Conservation (phyloP, 2,888 invertebrate genomes). For the Folsomia manolachei region DNA sequence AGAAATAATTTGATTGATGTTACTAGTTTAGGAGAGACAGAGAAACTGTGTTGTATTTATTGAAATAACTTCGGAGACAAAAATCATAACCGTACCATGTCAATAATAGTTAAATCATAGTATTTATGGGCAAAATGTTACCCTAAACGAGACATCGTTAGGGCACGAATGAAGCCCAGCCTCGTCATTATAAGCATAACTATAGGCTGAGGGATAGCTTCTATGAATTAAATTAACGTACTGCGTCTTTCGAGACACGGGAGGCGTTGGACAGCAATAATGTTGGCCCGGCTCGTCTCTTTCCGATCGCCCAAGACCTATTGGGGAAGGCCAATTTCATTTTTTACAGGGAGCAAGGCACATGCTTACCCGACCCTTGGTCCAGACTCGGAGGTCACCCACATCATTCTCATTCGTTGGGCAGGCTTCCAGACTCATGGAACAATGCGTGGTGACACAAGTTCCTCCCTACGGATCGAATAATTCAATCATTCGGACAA, state of each 20-base stretch:
- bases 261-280: slow-evolving; percentile 57
- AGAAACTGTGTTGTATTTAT: background rate
- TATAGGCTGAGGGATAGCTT: slow-evolving; percentile 59
- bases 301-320: slow-evolving; percentile 31
- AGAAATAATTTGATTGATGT: too few species aligned
- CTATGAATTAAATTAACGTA: slow-evolving; percentile 57
- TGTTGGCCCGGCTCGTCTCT: slow-evolving; percentile 44
- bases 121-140: slow-evolving; percentile 37
- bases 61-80: too few species aligned
- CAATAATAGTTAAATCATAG: too few species aligned
- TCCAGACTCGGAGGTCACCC: slow-evolving; percentile 37
- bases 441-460: slow-evolving; percentile 39
- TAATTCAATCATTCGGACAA: too few species aligned
- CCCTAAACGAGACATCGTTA: slow-evolving; percentile 36
- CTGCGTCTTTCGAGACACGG: slow-evolving; percentile 53
- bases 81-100: too few species aligned
- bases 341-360: slow-evolving; percentile 46
- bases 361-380: slow-evolving; percentile 30
- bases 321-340: slow-evolving; percentile 40
- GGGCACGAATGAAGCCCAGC: slow-evolving; percentile 45
- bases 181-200: slow-evolving; percentile 59
- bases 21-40: background rate
- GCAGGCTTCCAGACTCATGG: slow-evolving; percentile 28
- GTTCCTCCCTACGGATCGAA: slow-evolving; percentile 25
- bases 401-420: slow-evolving; percentile 35